phyloP scores from a whole-genome alignment of 2,888 invertebrate genomes.

The Callyntrura guangdongensis region DNA sequence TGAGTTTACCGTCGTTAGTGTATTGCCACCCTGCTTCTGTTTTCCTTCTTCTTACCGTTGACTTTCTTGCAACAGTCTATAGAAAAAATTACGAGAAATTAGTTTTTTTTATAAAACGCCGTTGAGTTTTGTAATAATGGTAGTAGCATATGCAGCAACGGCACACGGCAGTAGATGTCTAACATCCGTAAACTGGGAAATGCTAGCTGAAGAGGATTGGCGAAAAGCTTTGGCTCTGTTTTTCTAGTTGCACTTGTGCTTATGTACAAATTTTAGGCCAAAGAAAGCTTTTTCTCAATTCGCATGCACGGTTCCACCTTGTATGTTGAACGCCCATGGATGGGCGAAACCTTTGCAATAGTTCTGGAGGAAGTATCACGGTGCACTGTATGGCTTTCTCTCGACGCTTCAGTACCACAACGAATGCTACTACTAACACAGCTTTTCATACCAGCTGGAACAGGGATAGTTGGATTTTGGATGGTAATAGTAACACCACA shows the following conservation, averaged over 20 bases:
- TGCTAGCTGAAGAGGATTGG: too few relatives aligned
- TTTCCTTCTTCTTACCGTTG: too few relatives aligned
- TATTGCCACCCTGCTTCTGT: too few relatives aligned
- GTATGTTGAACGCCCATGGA: not conserved
- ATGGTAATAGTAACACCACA: not conserved
- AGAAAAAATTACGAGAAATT: too few relatives aligned
- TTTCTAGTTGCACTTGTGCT: not conserved
- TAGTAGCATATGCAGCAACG: not conserved
- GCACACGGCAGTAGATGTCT: not conserved
- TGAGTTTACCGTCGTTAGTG: too few relatives aligned
- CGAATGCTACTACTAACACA: not conserved
- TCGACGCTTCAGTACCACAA: too few relatives aligned
- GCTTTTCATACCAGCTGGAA: not conserved
- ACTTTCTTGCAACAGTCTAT: too few relatives aligned
- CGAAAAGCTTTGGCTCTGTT: too few relatives aligned
- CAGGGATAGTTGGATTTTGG: not conserved
- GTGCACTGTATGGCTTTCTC: too few relatives aligned
- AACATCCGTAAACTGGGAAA: not conserved
- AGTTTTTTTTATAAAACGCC: too few relatives aligned
- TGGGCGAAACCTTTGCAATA: constrained; percentile 19
- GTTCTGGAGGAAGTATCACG: too few relatives aligned
- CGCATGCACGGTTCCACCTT: constrained; percentile 15
- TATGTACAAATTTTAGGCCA: not conserved
- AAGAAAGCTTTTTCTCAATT: constrained; percentile 11
- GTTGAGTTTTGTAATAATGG: not conserved